Evolutionary conservation across 2,113 vertebrate genomes (phyloP).

Genomic region (Phyllostomus discolor): DNA sequence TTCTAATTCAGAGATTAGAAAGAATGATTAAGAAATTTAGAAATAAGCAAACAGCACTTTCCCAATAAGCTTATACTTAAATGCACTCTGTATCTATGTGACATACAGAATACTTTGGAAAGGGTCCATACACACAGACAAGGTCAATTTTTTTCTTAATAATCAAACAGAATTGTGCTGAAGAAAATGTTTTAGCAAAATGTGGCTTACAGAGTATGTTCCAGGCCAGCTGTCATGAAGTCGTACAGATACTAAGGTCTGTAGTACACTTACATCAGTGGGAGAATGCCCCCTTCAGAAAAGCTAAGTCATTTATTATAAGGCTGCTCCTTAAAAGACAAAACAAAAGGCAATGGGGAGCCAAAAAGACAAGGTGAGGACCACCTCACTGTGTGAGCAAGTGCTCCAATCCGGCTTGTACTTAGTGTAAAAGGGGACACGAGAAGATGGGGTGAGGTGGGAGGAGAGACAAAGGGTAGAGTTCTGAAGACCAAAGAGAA

Average conservation of each 20-base stretch:
- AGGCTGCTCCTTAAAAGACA: neutral
- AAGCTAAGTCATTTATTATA: neutral
- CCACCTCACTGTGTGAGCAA: neutral
- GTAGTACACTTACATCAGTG: too few relatives aligned
- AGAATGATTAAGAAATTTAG: neutral
- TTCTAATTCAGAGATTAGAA: constrained; percentile 11
- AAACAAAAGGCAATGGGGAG: neutral
- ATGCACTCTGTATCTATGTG: neutral
- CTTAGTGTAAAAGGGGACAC: neutral
- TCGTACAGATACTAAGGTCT: neutral
- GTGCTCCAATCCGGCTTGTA: neutral
- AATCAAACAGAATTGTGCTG: neutral
- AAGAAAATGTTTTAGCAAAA: neutral
- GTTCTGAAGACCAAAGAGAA: neutral
- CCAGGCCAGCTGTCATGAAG: neutral
- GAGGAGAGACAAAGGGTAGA: neutral
- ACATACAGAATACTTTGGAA: neutral
- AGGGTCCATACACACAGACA: neutral
- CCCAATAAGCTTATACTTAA: neutral
- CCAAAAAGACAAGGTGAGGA: neutral
- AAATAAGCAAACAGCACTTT: neutral
- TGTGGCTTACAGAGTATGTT: neutral
- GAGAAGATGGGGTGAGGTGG: neutral
- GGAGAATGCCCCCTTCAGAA: neutral
- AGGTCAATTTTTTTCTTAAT: neutral